Conservation (phyloP, 2,888 invertebrate genomes). For the Mechanitis mazaeus region DNA sequence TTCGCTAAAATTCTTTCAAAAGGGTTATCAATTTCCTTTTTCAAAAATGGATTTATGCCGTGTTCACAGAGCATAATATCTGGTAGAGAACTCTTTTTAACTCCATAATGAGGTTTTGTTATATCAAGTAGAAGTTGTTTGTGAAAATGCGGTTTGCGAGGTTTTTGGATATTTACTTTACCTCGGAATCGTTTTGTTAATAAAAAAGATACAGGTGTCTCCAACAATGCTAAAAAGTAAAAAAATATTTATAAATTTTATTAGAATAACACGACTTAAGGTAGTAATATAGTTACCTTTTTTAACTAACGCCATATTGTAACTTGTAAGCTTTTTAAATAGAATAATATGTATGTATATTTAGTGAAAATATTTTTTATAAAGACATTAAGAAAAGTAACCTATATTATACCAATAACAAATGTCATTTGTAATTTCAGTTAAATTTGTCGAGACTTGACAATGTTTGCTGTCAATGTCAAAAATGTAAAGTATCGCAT, state of each 20-base stretch:
- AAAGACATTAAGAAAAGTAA: neutral
- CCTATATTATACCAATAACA: neutral
- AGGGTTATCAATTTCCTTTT: constrained; percentile 77
- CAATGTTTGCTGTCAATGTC: no score
- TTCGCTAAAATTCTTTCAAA: constrained; percentile 84
- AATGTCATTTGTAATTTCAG: no score
- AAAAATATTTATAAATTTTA: neutral
- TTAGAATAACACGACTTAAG: neutral
- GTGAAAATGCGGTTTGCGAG: constrained; percentile 82
- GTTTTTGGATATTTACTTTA: constrained; percentile 87
- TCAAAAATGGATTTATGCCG: constrained; percentile 34
- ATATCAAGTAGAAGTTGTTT: constrained; percentile 80
- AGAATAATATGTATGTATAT: no score
- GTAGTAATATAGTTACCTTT: constrained; percentile 36
- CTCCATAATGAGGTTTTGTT: constrained; percentile 78
- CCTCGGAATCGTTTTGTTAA: constrained; percentile 81
- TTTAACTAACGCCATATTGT: constrained; percentile 41
- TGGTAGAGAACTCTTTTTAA: constrained; percentile 63
- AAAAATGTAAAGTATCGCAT: no score
- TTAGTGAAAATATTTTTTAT: neutral
- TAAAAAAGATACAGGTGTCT: constrained; percentile 57
- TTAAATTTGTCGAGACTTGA: no score
- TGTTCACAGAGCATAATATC: constrained; percentile 74
- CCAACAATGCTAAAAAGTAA: constrained; percentile 59
- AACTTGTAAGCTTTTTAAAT: neutral